Conservation (phyloP, 2,797 vertebrate genomes). For the Helostoma temminkii region DNA sequence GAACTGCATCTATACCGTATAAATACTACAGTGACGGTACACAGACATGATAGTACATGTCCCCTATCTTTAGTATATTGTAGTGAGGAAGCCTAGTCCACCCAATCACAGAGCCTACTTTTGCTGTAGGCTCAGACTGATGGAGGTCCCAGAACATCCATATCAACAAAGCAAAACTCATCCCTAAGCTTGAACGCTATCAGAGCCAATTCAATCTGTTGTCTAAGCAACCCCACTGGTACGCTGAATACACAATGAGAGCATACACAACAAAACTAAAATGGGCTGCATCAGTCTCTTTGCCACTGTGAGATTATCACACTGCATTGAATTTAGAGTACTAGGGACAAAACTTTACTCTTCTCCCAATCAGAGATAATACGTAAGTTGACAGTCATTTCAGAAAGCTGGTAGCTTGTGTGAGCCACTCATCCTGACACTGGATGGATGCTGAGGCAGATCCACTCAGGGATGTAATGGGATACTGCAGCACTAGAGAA, state of each 20-base stretch:
- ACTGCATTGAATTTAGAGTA: slow-evolving; percentile 15
- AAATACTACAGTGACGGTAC: background rate
- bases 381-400: slow-evolving; percentile 15
- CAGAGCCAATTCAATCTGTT: slow-evolving; percentile 45
- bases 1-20: background rate
- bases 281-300: slow-evolving; percentile 18
- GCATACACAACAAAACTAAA: slow-evolving; percentile 31
- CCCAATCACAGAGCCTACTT: slow-evolving; percentile 47
- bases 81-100: slow-evolving; percentile 17
- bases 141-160: slow-evolving; percentile 49
- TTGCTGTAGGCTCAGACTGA: slow-evolving; percentile 48
- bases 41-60: background rate
- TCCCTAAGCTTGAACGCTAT: slow-evolving; percentile 26
- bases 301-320: slow-evolving; percentile 13
- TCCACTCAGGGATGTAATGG: slow-evolving; percentile 74
- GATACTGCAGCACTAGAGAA: slow-evolving; percentile 85
- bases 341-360: slow-evolving; percentile 39
- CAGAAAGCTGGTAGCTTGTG: slow-evolving; percentile 24
- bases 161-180: slow-evolving; percentile 62
- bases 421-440: slow-evolving; percentile 26
- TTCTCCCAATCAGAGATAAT: slow-evolving; percentile 13
- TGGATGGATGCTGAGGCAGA: slow-evolving; percentile 74
- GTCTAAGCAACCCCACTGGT: slow-evolving; percentile 45
- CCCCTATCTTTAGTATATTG: background rate
- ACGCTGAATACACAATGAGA: slow-evolving; percentile 28